Base-by-base conservation (phyloP, 2,113 vertebrate genomes). In the Vidua chalybeata region DNA sequence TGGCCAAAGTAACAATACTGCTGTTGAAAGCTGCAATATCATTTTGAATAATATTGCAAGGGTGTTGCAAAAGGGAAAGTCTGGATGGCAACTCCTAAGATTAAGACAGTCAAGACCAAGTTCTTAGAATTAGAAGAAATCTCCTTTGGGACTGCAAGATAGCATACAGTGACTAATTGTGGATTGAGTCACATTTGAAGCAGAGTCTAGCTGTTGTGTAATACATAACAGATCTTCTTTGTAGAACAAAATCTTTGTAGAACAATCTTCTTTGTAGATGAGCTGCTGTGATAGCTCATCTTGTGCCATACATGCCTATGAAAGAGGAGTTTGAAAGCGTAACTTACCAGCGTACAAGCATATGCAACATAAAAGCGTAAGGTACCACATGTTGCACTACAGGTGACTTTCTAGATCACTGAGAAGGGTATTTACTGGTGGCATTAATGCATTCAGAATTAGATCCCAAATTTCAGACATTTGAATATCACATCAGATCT, bases 371-470 rank as follows among this genome's bases (percentile, higher is more conserved):
- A 12, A 4, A 30, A n/a, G 16, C n/a, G 20, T 10, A 31, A 24
- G 8, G 4, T 63, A 54, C 10, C 18, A 59, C 28, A 13, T 3
- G 0, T 3, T 62, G 15, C 35, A 62, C 3, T 16, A 37, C 14
- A 14, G 13, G 30, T 39, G 5, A 35, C 12, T 69, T 71, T 55
- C 19, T 27, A 43, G 28, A 51, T 30, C 8, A 4, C 27, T n/a
- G 8, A 21, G 21, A 52, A 71, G 9, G 11, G 4, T 30, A 21
- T 58, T 30, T 74, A 11, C 19, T 19, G 4, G 3, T 54, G 28
- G 3, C 3, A 49, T 56, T 43, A 28, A 33, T 41, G 16, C 13
- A 51, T 55, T 68, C 43, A 69, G 21, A 48, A 5, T 15, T 28
- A 33, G 13, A 67, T 81, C 10, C 3, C 15, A 61, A 7, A 43